Base-by-base conservation (phyloP, 2,888 invertebrate genomes). In the Thyatira batis region DNA sequence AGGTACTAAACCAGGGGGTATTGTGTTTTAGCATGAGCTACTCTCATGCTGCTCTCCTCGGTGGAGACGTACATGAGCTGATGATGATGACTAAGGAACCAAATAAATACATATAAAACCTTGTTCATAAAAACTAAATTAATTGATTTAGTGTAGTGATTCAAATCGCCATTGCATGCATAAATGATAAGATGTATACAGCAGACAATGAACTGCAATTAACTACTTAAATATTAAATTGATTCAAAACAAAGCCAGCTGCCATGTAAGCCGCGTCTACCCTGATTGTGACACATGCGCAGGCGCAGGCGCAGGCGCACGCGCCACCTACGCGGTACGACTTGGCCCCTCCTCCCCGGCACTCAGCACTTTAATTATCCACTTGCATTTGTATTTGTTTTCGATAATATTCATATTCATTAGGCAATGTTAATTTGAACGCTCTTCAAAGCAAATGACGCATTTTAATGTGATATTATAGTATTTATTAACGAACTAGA, bases 121-220 rank as follows among this genome's bases (percentile, higher is more conserved):
- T n/a, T n/a, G n/a, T n/a, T n/a, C n/a, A n/a, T n/a, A n/a, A n/a
- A n/a, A n/a, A n/a, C n/a, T n/a, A n/a, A n/a, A n/a, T n/a, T n/a
- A n/a, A n/a, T n/a, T n/a, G n/a, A n/a, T n/a, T n/a, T n/a, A n/a
- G n/a, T n/a, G n/a, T n/a, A n/a, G n/a, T n/a, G n/a, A n/a, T n/a
- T n/a, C n/a, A n/a, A n/a, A n/a, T n/a, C n/a, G n/a, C n/a, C n/a
- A n/a, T n/a, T n/a, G n/a, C n/a, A n/a, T n/a, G n/a, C n/a, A n/a
- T n/a, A n/a, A n/a, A n/a, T n/a, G n/a, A n/a, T n/a, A n/a, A n/a
- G n/a, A n/a, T n/a, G n/a, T n/a, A n/a, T n/a, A n/a, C n/a, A n/a
- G n/a, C n/a, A n/a, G 51, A 52, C 30, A 64, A 54, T 61, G 65
- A 61, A 60, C 55, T 62, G 65, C 57, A 50, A 65, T 44, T 57